Evolutionary conservation across 1,140 invertebrate species (phyloP), one percentile per base, ranked within the genome.

Genomic region (Euwallacea fornicatus): DNA sequence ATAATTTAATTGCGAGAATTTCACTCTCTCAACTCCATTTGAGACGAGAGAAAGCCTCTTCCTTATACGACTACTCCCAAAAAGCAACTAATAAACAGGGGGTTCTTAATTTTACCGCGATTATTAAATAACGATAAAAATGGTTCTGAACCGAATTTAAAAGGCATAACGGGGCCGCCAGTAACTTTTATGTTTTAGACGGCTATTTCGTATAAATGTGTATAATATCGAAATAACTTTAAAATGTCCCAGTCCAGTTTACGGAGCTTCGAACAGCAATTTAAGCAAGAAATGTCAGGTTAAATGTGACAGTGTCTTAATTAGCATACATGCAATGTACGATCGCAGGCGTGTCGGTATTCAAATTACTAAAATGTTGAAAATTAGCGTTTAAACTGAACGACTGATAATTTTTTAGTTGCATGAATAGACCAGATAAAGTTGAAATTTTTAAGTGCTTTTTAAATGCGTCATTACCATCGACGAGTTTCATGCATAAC

Each of bases 151-250:
- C 47, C 41, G 9, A 54, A 53, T 21, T 10, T 55, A 10, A 66
- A 66, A 66, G 44, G 47, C 42, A 59, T 73, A 73, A 71, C 68
- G 62, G 72, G 56, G 64, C 55, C 68, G 42, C 46, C 54, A 54
- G 59, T 71, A 66, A 73, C 46, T 73, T 71, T 71, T 59, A 67
- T 71, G 64, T 62, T 73, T 73, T 71, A 73, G 69, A 73, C 44
- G 58, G 67, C 43, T 42, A 47, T 58, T 56, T 64, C 54, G 47
- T 60, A 60, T 42, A 42, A 60, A 60, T 42, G 60, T 67, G 53
- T 73, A 69, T 73, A 73, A 73, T 71, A 70, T 71, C 59, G 65
- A 72, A 74, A 74, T 74, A 56, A 72, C 60, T 64, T 61, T 42
- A 59, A 60, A 65, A 60, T 72, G 66, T 69, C 54, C 3, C 11